phyloP scores from a whole-genome alignment of 2,797 vertebrate species.

The Pangasius macronema region DNA sequence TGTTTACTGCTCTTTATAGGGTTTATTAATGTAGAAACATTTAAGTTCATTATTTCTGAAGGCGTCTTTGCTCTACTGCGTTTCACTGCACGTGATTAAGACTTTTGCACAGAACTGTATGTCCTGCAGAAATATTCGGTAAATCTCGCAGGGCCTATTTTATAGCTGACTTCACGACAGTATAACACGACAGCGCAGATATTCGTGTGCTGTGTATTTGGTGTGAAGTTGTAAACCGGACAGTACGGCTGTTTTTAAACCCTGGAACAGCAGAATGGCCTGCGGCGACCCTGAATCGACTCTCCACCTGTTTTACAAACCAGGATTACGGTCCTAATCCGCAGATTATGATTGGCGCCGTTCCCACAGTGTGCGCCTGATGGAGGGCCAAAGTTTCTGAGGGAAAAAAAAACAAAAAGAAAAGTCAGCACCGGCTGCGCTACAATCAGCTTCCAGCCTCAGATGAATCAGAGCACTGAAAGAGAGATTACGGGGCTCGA shows the following conservation, averaged over 20 bases:
- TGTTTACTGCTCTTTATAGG: too few relatives aligned
- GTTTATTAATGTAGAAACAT: too few relatives aligned
- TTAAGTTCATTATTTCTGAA: too few relatives aligned
- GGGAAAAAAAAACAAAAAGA: background rate
- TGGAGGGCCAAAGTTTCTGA: background rate
- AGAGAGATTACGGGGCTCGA: slow-evolving; percentile 37
- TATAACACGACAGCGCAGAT: background rate
- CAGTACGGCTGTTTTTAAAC: background rate
- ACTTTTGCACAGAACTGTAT: too few relatives aligned
- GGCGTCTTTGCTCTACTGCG: too few relatives aligned
- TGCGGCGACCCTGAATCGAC: background rate
- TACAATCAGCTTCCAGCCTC: slow-evolving; percentile 31
- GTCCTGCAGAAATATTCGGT: background rate
- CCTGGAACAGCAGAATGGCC: background rate
- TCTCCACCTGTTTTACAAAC: slow-evolving; percentile 23
- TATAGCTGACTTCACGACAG: background rate
- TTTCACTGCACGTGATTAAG: background rate
- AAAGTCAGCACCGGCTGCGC: background rate
- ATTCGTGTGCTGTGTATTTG: background rate
- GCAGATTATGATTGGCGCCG: slow-evolving; percentile 41
- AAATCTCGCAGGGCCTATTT: background rate
- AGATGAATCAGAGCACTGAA: slow-evolving; percentile 17
- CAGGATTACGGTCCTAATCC: slow-evolving; percentile 50
- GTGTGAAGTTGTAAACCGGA: background rate
- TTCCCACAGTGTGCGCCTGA: background rate